These are phyloP conservation scores for Oryzias dopingdopingensis DNA, from an alignment of 2,797 vertebrate genomes.

Conservation along the genomic window DNA sequence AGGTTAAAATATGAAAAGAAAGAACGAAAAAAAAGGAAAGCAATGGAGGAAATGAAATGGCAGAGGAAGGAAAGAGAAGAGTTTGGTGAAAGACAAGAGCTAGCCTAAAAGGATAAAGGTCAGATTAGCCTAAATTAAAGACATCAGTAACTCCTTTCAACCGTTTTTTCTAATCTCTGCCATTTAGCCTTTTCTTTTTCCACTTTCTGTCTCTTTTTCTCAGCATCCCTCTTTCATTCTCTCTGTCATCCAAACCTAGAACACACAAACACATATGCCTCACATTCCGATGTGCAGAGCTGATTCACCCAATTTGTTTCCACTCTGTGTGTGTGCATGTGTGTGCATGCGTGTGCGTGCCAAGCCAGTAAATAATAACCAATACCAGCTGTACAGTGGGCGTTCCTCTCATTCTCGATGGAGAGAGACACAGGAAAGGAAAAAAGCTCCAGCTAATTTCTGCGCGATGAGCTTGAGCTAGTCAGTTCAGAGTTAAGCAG, in stretches of 20 bases:
- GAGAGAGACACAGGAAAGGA: conserved; percentile 42
- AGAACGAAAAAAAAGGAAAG: conserved; percentile 8
- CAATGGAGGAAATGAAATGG: conserved; percentile 21
- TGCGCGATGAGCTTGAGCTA: conserved; percentile 51
- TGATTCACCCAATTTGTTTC: conserved; percentile 82
- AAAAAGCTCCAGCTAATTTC: conserved; percentile 46
- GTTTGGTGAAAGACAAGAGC: conserved; percentile 14
- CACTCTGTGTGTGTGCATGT: conserved; percentile 47
- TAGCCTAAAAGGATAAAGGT: conserved; percentile 36
- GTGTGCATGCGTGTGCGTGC: conserved; percentile 38
- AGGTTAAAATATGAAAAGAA: conserved; percentile 4
- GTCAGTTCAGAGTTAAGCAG: conserved; percentile 40
- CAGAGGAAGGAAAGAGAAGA: conserved; percentile 14
- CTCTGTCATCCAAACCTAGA: conserved; percentile 69
- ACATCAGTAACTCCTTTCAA: conserved; percentile 24
- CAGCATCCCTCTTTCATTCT: conserved; percentile 51
- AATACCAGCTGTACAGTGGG: conserved; percentile 74
- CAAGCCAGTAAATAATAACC: conserved; percentile 82
- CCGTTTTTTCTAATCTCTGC: conserved; percentile 1
- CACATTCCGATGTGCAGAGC: conserved; percentile 76
- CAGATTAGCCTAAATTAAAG: conserved; percentile 23
- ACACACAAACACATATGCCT: conserved; percentile 71
- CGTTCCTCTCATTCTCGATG: conserved; percentile 48
- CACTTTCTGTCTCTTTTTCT: conserved; percentile 21
- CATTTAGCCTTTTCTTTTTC: conserved; percentile 15